Percentiles rank a stretch among this genome's conserved stretches.
Evolutionary conservation across 2,888 invertebrate genomes (phyloP).

Genomic region (Thysanoteuthis rhombus): DNA sequence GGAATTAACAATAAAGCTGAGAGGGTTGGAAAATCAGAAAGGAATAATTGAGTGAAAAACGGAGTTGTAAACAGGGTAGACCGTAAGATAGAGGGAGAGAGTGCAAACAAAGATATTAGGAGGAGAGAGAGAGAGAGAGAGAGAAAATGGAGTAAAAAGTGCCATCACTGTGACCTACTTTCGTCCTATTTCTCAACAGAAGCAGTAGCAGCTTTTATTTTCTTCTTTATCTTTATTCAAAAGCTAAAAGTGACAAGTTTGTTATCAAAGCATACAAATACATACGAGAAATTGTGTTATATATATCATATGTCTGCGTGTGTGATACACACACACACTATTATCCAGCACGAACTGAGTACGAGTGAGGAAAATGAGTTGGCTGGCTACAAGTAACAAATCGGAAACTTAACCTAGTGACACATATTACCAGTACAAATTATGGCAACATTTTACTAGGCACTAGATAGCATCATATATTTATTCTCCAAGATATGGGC

Average conservation of each 20-base stretch:
- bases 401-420: too few species aligned
- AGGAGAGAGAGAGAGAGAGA: not conserved
- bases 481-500: too few species aligned
- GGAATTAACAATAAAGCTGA: not conserved
- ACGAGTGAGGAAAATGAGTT: too few species aligned
- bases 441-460: too few species aligned
- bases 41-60: not conserved
- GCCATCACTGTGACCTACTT: not conserved
- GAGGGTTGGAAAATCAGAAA: not conserved
- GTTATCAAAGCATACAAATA: not conserved
- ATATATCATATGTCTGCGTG: too few species aligned
- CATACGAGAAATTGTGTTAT: too few species aligned
- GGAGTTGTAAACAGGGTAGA: not conserved
- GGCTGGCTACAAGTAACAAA: too few species aligned
- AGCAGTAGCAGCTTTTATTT: too few species aligned
- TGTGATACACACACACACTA: too few species aligned
- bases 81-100: not conserved
- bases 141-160: not conserved
- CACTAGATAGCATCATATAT: too few species aligned
- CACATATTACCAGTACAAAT: too few species aligned
- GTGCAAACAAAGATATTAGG: not conserved
- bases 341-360: too few species aligned
- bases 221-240: not conserved
- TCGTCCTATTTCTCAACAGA: not conserved
- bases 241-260: not conserved